phyloP scores from a whole-genome alignment of 2,888 invertebrate species.

The Brachylomia viminalis region DNA sequence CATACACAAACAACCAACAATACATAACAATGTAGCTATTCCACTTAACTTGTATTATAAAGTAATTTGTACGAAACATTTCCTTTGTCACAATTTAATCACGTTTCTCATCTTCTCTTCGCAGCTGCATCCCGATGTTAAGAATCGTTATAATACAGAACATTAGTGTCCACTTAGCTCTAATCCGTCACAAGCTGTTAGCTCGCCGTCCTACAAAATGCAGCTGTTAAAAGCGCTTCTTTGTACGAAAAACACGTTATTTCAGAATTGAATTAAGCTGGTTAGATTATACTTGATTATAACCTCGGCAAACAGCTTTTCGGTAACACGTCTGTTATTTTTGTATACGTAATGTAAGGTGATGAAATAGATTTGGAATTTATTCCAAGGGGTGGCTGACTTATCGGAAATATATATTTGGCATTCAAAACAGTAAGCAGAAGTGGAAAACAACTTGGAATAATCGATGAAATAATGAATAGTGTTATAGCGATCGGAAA shows the following conservation, averaged over 20 bases:
- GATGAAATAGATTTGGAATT: constrained; percentile 32
- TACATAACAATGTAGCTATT: too few relatives aligned
- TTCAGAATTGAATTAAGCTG: constrained; percentile 33
- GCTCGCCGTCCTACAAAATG: constrained; percentile 46
- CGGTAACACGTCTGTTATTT: constrained; percentile 20
- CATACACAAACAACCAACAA: too few relatives aligned
- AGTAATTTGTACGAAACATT: neutral
- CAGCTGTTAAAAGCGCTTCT: constrained; percentile 37
- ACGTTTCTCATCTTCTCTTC: constrained; percentile 20
- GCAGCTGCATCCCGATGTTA: constrained; percentile 15
- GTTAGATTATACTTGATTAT: constrained; percentile 13
- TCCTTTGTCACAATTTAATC: constrained; percentile 10
- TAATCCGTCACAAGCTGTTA: constrained; percentile 72
- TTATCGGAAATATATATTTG: constrained; percentile 36
- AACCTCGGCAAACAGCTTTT: constrained; percentile 31
- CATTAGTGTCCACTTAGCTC: constrained; percentile 68
- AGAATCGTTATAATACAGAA: constrained; percentile 41
- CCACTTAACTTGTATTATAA: neutral
- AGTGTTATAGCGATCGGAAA: neutral
- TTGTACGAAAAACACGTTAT: constrained; percentile 40
- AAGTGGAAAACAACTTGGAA: constrained; percentile 28
- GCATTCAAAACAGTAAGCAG: constrained; percentile 36
- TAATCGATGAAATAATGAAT: neutral
- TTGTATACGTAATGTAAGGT: constrained; percentile 28
- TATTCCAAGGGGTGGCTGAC: constrained; percentile 24